Evolutionary conservation across 2,113 vertebrate species (phyloP), one percentile per base, ranked within the genome.

Genomic region (Kryptolebias marmoratus): DNA sequence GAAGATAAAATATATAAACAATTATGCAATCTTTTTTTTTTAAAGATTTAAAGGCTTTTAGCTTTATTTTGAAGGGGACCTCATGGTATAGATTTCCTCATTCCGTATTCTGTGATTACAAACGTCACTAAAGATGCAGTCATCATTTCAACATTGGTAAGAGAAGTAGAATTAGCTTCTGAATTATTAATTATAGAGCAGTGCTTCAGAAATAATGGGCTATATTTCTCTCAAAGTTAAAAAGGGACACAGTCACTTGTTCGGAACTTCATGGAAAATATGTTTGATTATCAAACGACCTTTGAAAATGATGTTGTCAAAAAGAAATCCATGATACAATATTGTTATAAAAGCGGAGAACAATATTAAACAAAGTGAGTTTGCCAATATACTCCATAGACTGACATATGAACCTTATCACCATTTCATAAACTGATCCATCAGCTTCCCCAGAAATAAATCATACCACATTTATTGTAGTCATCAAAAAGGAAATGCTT

Each of bases 401-500:
- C 39, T 28, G 22, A 31, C n/a, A 32, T 30, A 30, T 39, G n/a
- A 28, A 39, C 44, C 3, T 6, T 3, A 55, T 61, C 30, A 9
- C 10, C 36, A 0, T n/a, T 28, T 4, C 48, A 31, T 22, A 57
- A 45, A 30, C n/a, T 14, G 47, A 54, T 57, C 15, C 11, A 16
- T 69, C 16, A 57, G 18, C 16, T 57, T 50, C 3, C 59, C 42
- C 32, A 57, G 14, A 57, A 44, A 67, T 57, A 61, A 56, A 1
- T 69, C n/a, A 50, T n/a, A 30, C 18, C 36, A 18, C 16, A 28
- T 42, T 81, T 55, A 15, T 18, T 44, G 31, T 30, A 56, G 61
- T 64, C 42, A 36, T 54, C 67, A 9, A 13, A 65, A 15, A 16
- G 45, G 18, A 58, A 58, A 62, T 16, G 18, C 31, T 30, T 28